phyloP scores from a whole-genome alignment of 1,140 invertebrate genomes.

The Druon quercuslanigerum region DNA sequence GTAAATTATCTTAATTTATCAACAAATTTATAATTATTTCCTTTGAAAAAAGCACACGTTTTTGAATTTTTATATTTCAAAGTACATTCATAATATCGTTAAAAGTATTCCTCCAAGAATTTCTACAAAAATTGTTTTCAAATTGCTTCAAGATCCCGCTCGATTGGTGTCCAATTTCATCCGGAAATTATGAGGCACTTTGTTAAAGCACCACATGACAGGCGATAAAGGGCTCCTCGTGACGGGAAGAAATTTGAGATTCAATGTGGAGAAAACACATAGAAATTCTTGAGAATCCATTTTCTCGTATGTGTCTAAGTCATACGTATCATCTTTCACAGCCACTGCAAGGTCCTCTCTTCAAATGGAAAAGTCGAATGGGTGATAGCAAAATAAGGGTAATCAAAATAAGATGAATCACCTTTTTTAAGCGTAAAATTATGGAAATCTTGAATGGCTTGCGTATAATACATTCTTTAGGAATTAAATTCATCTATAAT shows the following conservation, averaged over 20 bases:
- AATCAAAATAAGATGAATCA: not conserved
- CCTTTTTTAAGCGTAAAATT: too few relatives aligned
- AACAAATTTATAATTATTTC: too few relatives aligned
- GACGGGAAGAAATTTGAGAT: conserved; percentile 29
- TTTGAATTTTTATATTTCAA: too few relatives aligned
- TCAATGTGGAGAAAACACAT: conserved; percentile 16
- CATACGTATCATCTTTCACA: conserved; percentile 19
- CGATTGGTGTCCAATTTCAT: not conserved
- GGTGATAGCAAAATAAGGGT: not conserved
- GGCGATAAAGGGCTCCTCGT: conserved; percentile 9
- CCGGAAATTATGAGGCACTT: conserved; percentile 4
- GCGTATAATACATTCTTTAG: too few relatives aligned
- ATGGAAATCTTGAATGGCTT: too few relatives aligned
- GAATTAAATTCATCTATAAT: too few relatives aligned
- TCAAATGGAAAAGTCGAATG: not conserved
- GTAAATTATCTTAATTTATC: too few relatives aligned
- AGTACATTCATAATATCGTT: too few relatives aligned
- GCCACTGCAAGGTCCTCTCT: not conserved
- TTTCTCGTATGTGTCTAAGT: not conserved
- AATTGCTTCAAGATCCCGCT: not conserved
- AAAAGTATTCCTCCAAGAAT: too few relatives aligned
- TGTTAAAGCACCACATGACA: conserved; percentile 1
- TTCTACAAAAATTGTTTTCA: too few relatives aligned
- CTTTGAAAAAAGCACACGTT: too few relatives aligned
- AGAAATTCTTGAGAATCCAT: conserved; percentile 5